phyloP scores from a whole-genome alignment of 2,113 vertebrate genomes.

The Geothlypis trichas region DNA sequence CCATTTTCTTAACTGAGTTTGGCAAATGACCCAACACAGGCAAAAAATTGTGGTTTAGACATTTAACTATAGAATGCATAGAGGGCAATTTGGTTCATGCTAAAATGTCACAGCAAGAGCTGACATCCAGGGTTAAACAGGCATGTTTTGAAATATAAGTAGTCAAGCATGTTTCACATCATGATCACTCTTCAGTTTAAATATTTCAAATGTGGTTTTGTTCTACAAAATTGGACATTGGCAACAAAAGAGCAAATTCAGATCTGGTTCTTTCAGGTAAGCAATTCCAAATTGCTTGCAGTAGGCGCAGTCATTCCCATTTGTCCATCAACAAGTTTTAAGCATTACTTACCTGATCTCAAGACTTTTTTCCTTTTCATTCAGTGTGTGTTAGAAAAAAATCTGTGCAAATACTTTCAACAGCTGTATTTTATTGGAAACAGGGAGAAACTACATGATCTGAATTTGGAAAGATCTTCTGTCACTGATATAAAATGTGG shows the following conservation, averaged over 20 bases:
- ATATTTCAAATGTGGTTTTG: not conserved
- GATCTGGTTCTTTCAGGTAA: not conserved
- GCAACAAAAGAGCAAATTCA: not conserved
- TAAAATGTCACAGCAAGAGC: not conserved
- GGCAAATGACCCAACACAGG: not conserved
- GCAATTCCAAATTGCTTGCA: not conserved
- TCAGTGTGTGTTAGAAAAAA: not conserved
- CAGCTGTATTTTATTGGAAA: not conserved
- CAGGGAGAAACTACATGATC: rapidly evolving
- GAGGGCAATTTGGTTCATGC: not conserved
- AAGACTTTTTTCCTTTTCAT: not conserved
- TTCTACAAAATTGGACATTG: not conserved
- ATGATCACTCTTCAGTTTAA: not conserved
- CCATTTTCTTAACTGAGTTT: not conserved
- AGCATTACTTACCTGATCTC: not conserved
- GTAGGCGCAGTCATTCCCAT: not conserved
- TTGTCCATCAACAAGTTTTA: not conserved
- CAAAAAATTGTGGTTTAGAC: not conserved
- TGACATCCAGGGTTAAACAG: not conserved
- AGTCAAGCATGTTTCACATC: not conserved
- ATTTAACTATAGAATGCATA: not conserved
- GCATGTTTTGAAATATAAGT: not conserved
- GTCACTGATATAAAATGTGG: not conserved
- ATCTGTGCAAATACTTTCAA: not conserved
- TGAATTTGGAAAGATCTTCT: not conserved